Percentiles rank a stretch among this genome's conserved stretches.
Evolutionary conservation across 2,113 vertebrate genomes (phyloP).

Genomic region (Corapipo altera): DNA sequence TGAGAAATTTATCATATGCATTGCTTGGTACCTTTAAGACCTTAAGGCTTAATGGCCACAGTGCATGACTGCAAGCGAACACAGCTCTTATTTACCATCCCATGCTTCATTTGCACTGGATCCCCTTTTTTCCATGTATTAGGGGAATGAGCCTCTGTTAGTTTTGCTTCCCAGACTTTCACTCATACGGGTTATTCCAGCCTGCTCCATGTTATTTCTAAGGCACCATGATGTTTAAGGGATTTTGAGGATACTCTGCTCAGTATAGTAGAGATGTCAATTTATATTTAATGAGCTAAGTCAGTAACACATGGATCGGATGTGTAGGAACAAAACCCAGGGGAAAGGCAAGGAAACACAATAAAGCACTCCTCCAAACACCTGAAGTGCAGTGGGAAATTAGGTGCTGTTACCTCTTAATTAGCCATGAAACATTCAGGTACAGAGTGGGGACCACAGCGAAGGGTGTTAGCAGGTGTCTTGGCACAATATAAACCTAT

Average conservation of each 20-base stretch:
- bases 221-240: not conserved
- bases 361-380: not conserved
- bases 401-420: conserved; percentile 43
- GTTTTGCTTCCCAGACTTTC: conserved; percentile 63
- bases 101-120: conserved; percentile 79
- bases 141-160: conserved; percentile 55
- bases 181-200: not conserved
- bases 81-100: conserved; percentile 81
- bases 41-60: conserved; percentile 83
- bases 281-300: conserved; percentile 44
- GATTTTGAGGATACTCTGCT: conserved; percentile 23
- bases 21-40: conserved; percentile 85
- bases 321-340: conserved; percentile 40
- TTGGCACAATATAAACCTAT: not conserved
- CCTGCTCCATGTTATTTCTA: not conserved
- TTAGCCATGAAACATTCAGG: conserved; percentile 47
- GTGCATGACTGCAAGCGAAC: conserved; percentile 82
- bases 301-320: not conserved
- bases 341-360: not conserved
- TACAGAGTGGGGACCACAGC: not conserved
- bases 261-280: not conserved
- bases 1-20: conserved; percentile 86
- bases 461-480: conserved; percentile 17
- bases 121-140: conserved; percentile 62
- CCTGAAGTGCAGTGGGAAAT: conserved; percentile 7